Base-by-base conservation (phyloP, 2,888 invertebrate genomes). In the Andricus curvator region DNA sequence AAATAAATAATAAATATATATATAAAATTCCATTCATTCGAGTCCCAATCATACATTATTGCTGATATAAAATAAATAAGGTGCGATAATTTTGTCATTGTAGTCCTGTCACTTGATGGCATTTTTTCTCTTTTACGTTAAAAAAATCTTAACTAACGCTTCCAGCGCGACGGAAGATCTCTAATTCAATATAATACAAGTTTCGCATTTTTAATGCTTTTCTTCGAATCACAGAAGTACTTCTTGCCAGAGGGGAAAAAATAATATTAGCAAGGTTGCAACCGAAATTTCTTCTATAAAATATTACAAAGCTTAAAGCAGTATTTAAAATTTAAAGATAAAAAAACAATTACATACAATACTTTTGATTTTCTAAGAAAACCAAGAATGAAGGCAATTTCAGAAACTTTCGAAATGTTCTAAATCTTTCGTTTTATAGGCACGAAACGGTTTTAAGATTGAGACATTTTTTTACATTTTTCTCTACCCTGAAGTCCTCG, bases 1-100 rank as follows among this genome's bases (percentile, higher is more conserved):
- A 86, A 92, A 92, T 92, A 92, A 92, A 92, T 92, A 92, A 92
- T 92, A 92, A 92, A 92, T 92, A 48, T 48, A 48, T 48, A 91
- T 85, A 88, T 88, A 33, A 74, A 74, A 74, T 74, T 74, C n/a
- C 74, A 74, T 56, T 56, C 51, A n/a, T 56, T 74, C 56, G 33
- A 74, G 70, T 70, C 51, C n/a, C 74, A 74, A 60, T 56, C 56
- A 74, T 29, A 33, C 56, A 80, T 81, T 80, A 80, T 70, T 82
- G 82, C 82, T 84, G 81, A 82, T 85, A 84, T 84, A 84, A 86
- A 85, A 88, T 88, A 88, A 88, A 86, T 86, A 87, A 81, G 85
- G 81, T 85, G 85, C 80, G 86, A 84, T 82, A 78, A 82, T 77
- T 68, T 81, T 64, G 82, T 84, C n/a, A 33, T 60, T 22, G 56